Evolutionary conservation across 2,113 vertebrate species (phyloP), one percentile per base, ranked within the genome.

Genomic region (Gymnogyps californianus): DNA sequence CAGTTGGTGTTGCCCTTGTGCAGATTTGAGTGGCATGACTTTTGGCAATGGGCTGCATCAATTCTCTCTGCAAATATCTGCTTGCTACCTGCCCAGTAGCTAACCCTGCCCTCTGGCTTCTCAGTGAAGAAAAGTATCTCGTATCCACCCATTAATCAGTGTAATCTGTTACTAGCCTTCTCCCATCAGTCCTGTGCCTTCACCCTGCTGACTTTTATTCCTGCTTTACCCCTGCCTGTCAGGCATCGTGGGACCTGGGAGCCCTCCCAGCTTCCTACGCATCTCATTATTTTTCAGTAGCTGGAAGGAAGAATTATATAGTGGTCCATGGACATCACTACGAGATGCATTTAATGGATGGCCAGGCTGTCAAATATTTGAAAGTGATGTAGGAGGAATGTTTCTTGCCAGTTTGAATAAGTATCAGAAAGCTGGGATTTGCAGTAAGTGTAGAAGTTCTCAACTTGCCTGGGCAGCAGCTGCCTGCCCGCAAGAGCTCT

Each of bases 391-490:
- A 70, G 72, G 82, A 94, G 55, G 64, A 90, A 74, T 78, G 67
- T 87, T 95, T 87, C 79, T 90, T 95, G 76, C 59, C 80, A 79
- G 59, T 89, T 80, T 67, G 72, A 95, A 21, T 95, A 89, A 90
- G 47, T 64, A 40, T 92, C 67, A 83, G 67, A 71, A 87, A 67
- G 38, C 54, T 90, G 85, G 20, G 11, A 58, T 92, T 88, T 81
- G 67, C 71, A 71, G 10, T 77, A 74, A 74, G 38, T 69, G 10
- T 47, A 16, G 36, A 59, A 42, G 34, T 87, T 92, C 86, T 80
- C 79, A 51, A 24, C 75, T 88, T 74, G 71, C 59, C 19, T 72
- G 55, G 46, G 47, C 1, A 6, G 38, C 79, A 87, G 59, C 69
- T 97, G 86, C 21, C 34, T 87, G 65, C 28, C 64, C 5, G 4